A percentile compares a stretch with the other conserved stretches of the same genome.
phyloP scores from a whole-genome alignment of 1,140 invertebrate genomes.

The Venturia canescens region DNA sequence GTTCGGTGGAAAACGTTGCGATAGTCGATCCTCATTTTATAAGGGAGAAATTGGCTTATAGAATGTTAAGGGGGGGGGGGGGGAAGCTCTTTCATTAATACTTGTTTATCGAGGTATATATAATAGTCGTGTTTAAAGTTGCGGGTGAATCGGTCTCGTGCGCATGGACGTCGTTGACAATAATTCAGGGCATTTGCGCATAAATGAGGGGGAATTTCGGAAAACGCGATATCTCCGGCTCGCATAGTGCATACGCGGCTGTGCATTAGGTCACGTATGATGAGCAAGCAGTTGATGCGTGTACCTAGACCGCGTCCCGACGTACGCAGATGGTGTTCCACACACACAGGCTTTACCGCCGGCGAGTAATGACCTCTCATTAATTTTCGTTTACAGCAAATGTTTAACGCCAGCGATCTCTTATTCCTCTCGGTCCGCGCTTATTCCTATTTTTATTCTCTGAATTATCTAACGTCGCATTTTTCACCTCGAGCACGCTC shows the following conservation, averaged over 20 bases:
- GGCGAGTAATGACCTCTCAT: slow-evolving; percentile 37
- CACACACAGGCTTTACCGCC: not conserved
- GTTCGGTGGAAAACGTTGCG: too few relatives aligned
- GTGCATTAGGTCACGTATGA: slow-evolving; percentile 42
- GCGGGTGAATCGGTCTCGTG: not conserved
- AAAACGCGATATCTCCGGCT: not conserved
- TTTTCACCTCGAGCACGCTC: not conserved
- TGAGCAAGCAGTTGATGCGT: slow-evolving; percentile 44
- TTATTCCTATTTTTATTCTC: not conserved
- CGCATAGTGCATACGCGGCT: slow-evolving; percentile 6
- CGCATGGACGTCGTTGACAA: not conserved
- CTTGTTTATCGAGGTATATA: not conserved
- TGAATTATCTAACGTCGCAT: slow-evolving; percentile 25
- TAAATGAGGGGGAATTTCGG: slow-evolving; percentile 10
- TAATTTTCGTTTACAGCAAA: slow-evolving; percentile 40
- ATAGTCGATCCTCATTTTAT: too few relatives aligned
- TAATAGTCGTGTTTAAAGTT: slow-evolving; percentile 17
- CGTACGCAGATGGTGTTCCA: slow-evolving; percentile 27
- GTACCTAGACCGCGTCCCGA: slow-evolving; percentile 26
- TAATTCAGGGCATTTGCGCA: slow-evolving; percentile 33
- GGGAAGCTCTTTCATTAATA: slow-evolving; percentile 30
- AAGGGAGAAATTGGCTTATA: too few relatives aligned
- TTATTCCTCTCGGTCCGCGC: not conserved
- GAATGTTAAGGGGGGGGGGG: too few relatives aligned
- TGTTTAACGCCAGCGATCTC: slow-evolving; percentile 5